Evolutionary conservation across 2,888 invertebrate species (phyloP), one percentile per base, ranked within the genome.

Genomic region (Pegoplata infirma): DNA sequence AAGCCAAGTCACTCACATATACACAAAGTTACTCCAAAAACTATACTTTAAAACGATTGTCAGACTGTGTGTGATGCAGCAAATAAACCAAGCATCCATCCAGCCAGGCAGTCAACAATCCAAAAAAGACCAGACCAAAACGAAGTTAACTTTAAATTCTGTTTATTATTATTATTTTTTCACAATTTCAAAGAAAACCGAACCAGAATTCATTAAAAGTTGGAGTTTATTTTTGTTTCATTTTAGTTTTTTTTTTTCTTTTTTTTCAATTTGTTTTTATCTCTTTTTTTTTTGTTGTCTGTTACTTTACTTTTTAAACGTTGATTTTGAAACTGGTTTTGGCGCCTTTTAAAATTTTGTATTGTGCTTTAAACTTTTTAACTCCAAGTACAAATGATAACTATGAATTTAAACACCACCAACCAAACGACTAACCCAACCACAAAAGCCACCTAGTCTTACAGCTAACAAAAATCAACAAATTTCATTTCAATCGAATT

Each of bases 141-240:
- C n/a, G n/a, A n/a, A n/a, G n/a, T n/a, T n/a, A n/a, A n/a, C 63
- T 68, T 64, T 63, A 68, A 77, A 67, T 68, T 77, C 25, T 63
- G 63, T 68, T 77, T 63, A 67, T 68, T 68, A 63, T 68, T 68
- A 63, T 68, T 68, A 55, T 68, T 76, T 51, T 44, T 53, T 73
- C 17, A 59, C 32, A 59, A 58, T 74, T 77, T 68, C 68, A 78
- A 78, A 68, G 68, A 58, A 68, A 73, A 53, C 77, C 77, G 77
- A 78, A 78, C 63, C 73, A 73, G 77, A 78, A 78, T 73, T 64
- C 73, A 78, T 78, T 78, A 78, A n/a, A 77, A 78, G 64, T 28
- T 73, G 63, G 21, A 69, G 68, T 73, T 73, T 67, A 63, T 12
- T 44, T 71, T 66, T 53, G 49, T 63, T 47, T 49, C 12, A 3